phyloP scores from a whole-genome alignment of 2,113 vertebrate species.

The Corvus cornix region DNA sequence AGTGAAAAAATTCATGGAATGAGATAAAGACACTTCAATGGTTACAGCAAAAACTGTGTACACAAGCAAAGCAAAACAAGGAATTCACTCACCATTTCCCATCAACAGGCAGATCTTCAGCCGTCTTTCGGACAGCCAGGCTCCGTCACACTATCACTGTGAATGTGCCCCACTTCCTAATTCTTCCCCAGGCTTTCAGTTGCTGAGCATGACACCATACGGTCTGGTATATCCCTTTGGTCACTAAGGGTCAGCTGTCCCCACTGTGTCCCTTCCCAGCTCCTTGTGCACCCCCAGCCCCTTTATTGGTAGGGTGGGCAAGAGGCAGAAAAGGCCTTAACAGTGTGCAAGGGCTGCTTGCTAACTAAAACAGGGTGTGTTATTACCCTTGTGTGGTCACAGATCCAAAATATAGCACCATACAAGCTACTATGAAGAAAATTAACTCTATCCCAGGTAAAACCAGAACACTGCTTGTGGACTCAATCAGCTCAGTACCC shows the following conservation, averaged over 20 bases:
- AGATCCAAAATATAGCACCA: neutral
- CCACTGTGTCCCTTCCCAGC: rapidly evolving
- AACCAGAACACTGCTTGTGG: neutral
- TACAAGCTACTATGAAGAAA: neutral
- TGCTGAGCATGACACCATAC: neutral
- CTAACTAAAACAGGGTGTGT: neutral
- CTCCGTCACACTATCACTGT: neutral
- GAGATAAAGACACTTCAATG: neutral
- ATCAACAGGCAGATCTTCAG: neutral
- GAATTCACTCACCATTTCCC: neutral
- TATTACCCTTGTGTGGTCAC: neutral
- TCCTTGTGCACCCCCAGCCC: neutral
- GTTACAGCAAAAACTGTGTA: neutral
- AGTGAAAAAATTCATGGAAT: neutral
- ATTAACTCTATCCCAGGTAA: neutral
- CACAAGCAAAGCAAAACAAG: neutral
- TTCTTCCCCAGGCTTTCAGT: neutral
- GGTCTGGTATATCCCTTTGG: neutral
- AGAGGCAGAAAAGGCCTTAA: neutral
- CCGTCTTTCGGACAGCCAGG: neutral
- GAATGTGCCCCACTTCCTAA: neutral
- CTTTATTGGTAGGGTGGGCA: rapidly evolving
- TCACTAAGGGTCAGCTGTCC: neutral
- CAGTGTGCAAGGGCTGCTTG: neutral
- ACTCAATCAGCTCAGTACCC: neutral